Conservation (phyloP, 2,797 vertebrate genomes). For the Pseudochirops cupreus region DNA sequence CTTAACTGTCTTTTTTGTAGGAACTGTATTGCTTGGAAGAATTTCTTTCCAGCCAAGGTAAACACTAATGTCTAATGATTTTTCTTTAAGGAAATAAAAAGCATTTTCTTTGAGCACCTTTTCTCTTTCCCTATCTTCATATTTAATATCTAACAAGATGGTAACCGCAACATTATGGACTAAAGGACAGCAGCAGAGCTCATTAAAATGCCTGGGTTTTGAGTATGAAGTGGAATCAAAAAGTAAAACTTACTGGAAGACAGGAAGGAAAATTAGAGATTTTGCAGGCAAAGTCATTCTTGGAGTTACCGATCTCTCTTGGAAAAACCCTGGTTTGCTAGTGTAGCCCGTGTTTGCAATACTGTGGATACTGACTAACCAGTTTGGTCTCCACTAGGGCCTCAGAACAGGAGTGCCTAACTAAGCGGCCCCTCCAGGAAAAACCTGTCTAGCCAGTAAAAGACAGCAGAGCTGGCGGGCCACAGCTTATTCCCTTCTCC, state of each 20-base stretch:
- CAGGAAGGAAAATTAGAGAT: constrained; percentile 79
- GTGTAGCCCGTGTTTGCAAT: constrained; percentile 77
- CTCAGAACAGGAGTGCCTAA: constrained; percentile 69
- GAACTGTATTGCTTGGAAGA: background rate
- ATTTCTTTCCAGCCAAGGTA: constrained; percentile 50
- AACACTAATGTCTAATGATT: constrained; percentile 49
- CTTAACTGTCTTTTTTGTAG: background rate
- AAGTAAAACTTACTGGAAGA: constrained; percentile 80
- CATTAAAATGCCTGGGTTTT: constrained; percentile 77
- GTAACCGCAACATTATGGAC: constrained; percentile 56
- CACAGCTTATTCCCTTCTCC: constrained; percentile 64
- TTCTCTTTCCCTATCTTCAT: constrained; percentile 63
- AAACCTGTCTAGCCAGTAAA: constrained; percentile 78
- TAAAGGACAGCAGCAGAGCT: constrained; percentile 31
- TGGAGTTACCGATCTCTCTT: constrained; percentile 82
- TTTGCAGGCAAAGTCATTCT: constrained; percentile 80
- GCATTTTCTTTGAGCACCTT: constrained; percentile 42
- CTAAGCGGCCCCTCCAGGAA: constrained; percentile 72
- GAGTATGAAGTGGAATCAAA: constrained; percentile 82
- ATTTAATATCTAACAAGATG: constrained; percentile 66
- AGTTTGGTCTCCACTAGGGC: constrained; percentile 69
- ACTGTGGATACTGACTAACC: constrained; percentile 73
- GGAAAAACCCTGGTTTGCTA: constrained; percentile 81
- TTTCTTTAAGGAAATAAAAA: constrained; percentile 61
- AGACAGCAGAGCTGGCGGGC: constrained; percentile 69